These are phyloP conservation scores for Nomada hirtipes DNA, from an alignment of 2,888 invertebrate species.

Conservation along the genomic window DNA sequence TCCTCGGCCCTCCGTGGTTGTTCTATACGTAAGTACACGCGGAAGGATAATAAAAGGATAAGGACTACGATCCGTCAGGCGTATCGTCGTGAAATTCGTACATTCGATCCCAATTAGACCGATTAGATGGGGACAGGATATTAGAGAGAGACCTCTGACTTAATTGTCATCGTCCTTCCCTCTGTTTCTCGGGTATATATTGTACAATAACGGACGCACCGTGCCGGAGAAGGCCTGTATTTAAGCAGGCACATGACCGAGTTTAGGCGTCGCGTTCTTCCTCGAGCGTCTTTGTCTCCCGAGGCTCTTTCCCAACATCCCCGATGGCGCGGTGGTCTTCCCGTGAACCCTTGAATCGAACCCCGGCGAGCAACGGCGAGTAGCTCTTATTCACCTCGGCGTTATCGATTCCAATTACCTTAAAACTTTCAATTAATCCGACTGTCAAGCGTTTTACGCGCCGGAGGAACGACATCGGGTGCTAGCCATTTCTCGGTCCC, in stretches of 20 bases:
- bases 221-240: neutral
- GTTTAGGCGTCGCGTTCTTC: constrained; percentile 34
- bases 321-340: constrained; percentile 4
- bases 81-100: constrained; percentile 56
- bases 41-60: neutral
- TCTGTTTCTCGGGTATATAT: constrained; percentile 17
- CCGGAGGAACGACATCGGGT: constrained; percentile 53
- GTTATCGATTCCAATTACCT: constrained; percentile 78
- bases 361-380: constrained; percentile 21
- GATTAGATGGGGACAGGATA: constrained; percentile 60
- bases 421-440: constrained; percentile 80
- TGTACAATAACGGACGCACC: neutral
- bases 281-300: constrained; percentile 32
- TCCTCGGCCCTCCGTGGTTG: neutral
- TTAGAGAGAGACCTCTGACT: constrained; percentile 61
- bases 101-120: constrained; percentile 69
- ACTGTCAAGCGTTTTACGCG: constrained; percentile 74
- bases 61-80: constrained; percentile 17
- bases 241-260: constrained; percentile 46
- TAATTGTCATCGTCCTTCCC: constrained; percentile 34
- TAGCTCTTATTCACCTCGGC: constrained; percentile 61
- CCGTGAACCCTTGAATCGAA: constrained; percentile 32
- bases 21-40: constrained; percentile 17
- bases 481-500: constrained; percentile 65
- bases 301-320: constrained; percentile 7